Base-by-base conservation (phyloP, 2,113 vertebrate genomes). In the Ceyx margarethae region DNA sequence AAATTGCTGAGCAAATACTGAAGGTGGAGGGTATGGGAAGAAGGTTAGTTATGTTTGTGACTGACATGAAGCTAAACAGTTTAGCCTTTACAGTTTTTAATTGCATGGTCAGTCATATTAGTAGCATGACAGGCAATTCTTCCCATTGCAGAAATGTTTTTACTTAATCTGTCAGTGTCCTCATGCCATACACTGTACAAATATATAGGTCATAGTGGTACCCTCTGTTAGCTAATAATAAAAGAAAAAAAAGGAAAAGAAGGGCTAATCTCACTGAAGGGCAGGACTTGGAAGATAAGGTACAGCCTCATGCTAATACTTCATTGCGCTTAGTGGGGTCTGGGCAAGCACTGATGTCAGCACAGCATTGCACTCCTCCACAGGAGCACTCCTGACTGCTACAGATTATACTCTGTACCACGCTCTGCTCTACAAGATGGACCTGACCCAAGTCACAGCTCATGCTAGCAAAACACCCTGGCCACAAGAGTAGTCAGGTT, bases 371-470 rank as follows among this genome's bases (percentile, higher is more conserved):
- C 18, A 17, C 3, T 68, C 45, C 20, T 68, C 7, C 19, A 11
- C 5, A 28, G 37, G 9, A 64, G 22, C 37, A 37, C 37, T 37
- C 37, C 35, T 35, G 37, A 37, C 11, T 65, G 5, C 22, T 25
- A 62, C 2, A 1, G 19, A 68, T 37, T 37, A 37, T 53, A 35
- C 23, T 45, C 15, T 0, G 0, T 65, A 20, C 8, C 19, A 22
- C 53, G 15, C 17, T 66, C 31, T 83, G 31, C 3, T 1, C 1
- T 31, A 48, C 20, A 23, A n/a, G 23, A 62, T 13, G 60, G 53
- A 71, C 19, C 12, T 81, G 37, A 5, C 31, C 12, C 15, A 40
- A 68, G 22, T 31, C 43, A 81, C 0, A 0, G 31, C 21, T 80
- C 20, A 51, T 75, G 10, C 40, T 42, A 42, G 33, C 12, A 90